These are phyloP conservation scores for Ecliptopera silaceata DNA, from an alignment of 2,888 invertebrate genomes.

Conservation along the genomic window DNA sequence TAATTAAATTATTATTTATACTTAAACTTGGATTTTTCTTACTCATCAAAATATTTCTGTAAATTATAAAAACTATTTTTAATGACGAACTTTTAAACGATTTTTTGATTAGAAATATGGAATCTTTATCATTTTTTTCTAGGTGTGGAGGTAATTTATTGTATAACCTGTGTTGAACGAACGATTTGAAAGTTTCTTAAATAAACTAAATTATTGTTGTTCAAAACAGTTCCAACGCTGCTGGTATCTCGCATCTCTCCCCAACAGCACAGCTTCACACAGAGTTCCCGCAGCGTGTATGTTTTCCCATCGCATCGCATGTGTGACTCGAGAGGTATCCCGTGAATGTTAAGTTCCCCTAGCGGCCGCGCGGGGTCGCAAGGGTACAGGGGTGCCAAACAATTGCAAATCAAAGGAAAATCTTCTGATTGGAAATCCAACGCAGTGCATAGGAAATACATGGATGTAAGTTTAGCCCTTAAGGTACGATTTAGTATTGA, in stretches of 20 bases:
- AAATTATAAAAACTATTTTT: too few species aligned
- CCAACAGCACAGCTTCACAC: slow-evolving; percentile 11
- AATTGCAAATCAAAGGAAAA: slow-evolving; percentile 32
- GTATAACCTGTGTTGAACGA: too few species aligned
- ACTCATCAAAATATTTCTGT: too few species aligned
- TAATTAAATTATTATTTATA: too few species aligned
- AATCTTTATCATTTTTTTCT: too few species aligned
- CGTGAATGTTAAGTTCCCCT: slow-evolving; percentile 59
- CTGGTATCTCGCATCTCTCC: slow-evolving; percentile 1
- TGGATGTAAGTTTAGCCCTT: not conserved
- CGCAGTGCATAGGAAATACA: not conserved
- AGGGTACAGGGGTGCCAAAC: slow-evolving; percentile 38
- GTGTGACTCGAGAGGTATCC: slow-evolving; percentile 58
- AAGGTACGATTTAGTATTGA: too few species aligned
- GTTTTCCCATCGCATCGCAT: slow-evolving; percentile 53
- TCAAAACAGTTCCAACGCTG: not conserved
- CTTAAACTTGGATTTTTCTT: too few species aligned
- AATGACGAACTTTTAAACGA: too few species aligned
- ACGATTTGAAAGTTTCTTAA: too few species aligned
- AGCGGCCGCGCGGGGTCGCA: slow-evolving; percentile 33
- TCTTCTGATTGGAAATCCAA: not conserved
- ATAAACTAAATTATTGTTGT: not conserved
- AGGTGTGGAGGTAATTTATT: too few species aligned
- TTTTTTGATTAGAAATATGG: too few species aligned
- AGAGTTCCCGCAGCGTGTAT: slow-evolving; percentile 36